phyloP scores from a whole-genome alignment of 1,140 invertebrate species.

The Aphaenogaster floridana region DNA sequence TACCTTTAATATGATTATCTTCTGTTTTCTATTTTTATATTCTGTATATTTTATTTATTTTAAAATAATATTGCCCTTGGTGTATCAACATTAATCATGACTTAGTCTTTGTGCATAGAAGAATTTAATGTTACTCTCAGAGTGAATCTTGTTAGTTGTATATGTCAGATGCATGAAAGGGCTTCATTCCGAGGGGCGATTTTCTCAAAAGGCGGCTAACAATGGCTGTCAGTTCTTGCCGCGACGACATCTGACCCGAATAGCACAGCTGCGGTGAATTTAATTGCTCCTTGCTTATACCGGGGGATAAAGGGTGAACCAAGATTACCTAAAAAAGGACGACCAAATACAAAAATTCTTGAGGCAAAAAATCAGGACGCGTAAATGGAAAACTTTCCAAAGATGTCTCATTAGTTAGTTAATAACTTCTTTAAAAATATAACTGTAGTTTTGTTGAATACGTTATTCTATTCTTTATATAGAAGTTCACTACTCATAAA shows the following conservation, averaged over 20 bases:
- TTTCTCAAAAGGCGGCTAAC: conserved; percentile 50
- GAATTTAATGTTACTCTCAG: conserved; percentile 55
- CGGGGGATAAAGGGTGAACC: conserved; percentile 12
- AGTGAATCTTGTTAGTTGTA: conserved; percentile 54
- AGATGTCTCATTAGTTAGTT: conserved; percentile 33
- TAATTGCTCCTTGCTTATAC: conserved; percentile 51
- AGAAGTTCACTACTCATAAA: neutral
- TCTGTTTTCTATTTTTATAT: neutral
- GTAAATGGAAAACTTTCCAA: conserved; percentile 6
- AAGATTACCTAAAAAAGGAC: conserved; percentile 1
- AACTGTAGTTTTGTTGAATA: neutral
- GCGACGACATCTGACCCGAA: conserved; percentile 46
- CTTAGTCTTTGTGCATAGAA: conserved; percentile 28
- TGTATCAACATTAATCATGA: conserved; percentile 37
- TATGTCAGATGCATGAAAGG: conserved; percentile 56
- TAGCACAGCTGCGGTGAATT: conserved; percentile 44
- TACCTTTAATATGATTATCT: neutral
- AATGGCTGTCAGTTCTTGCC: conserved; percentile 54
- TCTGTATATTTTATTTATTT: conserved; percentile 6
- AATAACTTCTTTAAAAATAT: neutral
- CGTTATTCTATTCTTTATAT: neutral
- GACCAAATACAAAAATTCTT: conserved; percentile 19
- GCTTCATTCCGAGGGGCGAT: conserved; percentile 44
- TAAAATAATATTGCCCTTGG: neutral
- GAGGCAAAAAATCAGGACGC: neutral